phyloP scores from a whole-genome alignment of 1,140 invertebrate genomes.

The Leptinotarsa defecta region DNA sequence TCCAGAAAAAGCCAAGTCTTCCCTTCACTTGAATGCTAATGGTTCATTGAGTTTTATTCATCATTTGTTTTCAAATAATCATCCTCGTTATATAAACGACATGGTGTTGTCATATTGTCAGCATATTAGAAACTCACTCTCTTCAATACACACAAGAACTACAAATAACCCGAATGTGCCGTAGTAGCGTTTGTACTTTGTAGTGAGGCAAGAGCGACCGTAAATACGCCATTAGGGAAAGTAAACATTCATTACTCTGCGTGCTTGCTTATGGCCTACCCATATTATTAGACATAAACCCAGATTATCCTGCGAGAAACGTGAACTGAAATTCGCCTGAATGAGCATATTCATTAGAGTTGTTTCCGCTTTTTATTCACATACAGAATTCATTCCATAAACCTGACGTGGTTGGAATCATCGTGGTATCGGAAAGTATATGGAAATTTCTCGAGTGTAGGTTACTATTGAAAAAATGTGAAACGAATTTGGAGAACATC shows the following conservation, averaged over 20 bases:
- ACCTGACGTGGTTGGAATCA: too few species aligned
- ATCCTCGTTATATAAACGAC: not conserved
- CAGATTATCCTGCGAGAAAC: not conserved
- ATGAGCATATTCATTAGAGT: too few species aligned
- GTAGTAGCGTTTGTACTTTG: not conserved
- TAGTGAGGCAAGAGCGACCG: not conserved
- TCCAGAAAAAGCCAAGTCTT: not conserved
- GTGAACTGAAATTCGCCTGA: too few species aligned
- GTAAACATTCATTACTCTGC: constrained; percentile 3
- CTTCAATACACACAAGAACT: not conserved
- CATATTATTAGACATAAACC: not conserved
- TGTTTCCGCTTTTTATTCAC: too few species aligned
- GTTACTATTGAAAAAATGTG: too few species aligned
- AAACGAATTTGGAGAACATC: too few species aligned
- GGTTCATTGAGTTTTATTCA: not conserved
- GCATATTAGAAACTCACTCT: not conserved
- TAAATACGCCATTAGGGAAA: constrained; percentile 1
- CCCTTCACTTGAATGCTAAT: not conserved
- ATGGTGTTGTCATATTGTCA: too few species aligned
- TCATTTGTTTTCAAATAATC: not conserved
- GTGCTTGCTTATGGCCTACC: not conserved
- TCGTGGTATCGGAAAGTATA: too few species aligned
- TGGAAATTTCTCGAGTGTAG: too few species aligned
- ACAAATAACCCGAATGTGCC: not conserved
- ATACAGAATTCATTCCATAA: too few species aligned